Evolutionary conservation across 2,113 vertebrate genomes (phyloP).

Genomic region (Podilymbus podiceps): DNA sequence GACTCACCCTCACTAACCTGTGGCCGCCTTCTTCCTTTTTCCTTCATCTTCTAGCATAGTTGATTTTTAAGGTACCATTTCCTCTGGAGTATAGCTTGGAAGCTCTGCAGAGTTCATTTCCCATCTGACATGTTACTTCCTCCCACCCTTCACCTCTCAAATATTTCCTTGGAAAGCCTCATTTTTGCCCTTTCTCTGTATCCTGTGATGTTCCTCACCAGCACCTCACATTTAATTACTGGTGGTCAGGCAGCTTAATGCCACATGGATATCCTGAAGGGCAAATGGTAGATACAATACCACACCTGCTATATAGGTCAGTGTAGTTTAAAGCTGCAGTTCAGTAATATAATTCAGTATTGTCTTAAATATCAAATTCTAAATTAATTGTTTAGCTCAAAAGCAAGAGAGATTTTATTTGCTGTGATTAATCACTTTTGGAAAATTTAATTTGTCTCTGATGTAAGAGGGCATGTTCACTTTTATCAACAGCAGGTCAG

Average conservation of each 20-base stretch:
- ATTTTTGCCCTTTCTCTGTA: neutral
- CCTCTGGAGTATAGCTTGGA: neutral
- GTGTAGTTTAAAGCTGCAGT: neutral
- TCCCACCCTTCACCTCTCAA: neutral
- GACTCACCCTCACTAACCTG: neutral
- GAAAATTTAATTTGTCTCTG: neutral
- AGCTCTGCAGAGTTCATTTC: neutral
- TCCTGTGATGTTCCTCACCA: neutral
- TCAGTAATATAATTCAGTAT: neutral
- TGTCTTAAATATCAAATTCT: neutral
- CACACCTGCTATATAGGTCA: neutral
- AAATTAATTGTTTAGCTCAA: neutral
- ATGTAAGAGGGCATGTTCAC: neutral
- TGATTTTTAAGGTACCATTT: neutral
- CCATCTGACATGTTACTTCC: neutral
- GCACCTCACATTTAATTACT: neutral
- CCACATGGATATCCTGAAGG: neutral
- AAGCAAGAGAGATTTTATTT: neutral
- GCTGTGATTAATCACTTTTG: neutral
- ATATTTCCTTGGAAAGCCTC: neutral
- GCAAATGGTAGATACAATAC: neutral
- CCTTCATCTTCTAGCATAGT: neutral
- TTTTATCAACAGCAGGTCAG: neutral
- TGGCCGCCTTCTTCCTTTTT: neutral
- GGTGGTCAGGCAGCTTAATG: neutral